Evolutionary conservation across 2,797 vertebrate genomes (phyloP).

Genomic region (Nyctibius grandis): DNA sequence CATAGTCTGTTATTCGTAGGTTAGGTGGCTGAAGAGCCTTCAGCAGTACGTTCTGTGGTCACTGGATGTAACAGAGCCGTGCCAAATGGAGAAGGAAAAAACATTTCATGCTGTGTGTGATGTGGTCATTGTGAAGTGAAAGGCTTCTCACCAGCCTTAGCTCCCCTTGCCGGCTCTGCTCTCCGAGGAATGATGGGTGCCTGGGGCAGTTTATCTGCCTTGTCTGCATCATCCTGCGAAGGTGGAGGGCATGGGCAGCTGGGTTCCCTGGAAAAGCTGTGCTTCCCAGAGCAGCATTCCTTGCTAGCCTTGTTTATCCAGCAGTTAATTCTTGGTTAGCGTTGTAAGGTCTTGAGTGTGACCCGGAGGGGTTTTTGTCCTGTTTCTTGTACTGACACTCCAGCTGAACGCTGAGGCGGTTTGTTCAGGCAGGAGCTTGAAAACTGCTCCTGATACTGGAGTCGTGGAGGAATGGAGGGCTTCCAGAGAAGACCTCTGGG

Average conservation of each 20-base stretch:
- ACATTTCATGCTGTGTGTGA: not conserved
- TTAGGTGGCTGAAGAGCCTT: not conserved
- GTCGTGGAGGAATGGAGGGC: not conserved
- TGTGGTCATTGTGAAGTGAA: not conserved
- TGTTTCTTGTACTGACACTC: not conserved
- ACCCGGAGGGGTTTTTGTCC: not conserved
- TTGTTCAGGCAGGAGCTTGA: not conserved
- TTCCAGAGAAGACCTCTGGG: not conserved
- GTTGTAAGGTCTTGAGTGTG: not conserved
- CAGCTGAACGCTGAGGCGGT: not conserved
- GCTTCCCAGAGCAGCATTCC: not conserved
- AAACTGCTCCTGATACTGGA: accelerated
- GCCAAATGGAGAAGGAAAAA: not conserved
- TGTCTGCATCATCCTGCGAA: not conserved
- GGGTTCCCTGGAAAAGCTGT: not conserved
- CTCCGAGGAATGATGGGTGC: not conserved
- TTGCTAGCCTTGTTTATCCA: not conserved
- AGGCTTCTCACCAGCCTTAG: not conserved
- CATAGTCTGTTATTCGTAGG: accelerated
- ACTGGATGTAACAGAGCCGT: accelerated
- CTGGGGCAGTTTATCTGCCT: not conserved
- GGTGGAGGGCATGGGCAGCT: not conserved
- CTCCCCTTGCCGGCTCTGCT: not conserved
- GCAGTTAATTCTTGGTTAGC: not conserved
- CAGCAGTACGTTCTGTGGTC: not conserved